Percentiles rank a stretch among this genome's conserved stretches.
Conservation (phyloP, 2,113 vertebrate genomes). For the Nicator chloris region DNA sequence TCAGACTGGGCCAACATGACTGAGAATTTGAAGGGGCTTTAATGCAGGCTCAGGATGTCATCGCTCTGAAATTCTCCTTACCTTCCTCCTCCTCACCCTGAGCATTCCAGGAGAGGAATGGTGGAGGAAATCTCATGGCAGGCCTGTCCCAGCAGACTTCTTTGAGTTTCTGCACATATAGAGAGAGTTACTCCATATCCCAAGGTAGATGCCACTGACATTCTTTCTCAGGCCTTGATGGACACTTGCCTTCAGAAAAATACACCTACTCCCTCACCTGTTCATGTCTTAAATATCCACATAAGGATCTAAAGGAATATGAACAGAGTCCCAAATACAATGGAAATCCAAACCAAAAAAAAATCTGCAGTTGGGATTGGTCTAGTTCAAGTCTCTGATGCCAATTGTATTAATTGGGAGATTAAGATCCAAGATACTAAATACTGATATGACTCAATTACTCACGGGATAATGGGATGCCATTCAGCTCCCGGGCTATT, state of each 20-base stretch:
- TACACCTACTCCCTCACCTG: background rate
- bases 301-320: background rate
- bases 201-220: background rate
- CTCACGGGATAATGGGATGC: background rate
- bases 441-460: constrained; percentile 21
- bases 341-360: background rate
- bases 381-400: constrained; percentile 8
- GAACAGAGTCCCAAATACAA: background rate
- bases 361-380: background rate
- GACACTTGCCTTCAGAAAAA: background rate
- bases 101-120: background rate
- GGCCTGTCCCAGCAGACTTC: background rate
- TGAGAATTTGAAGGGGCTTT: background rate
- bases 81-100: background rate
- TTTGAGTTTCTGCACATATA: background rate
- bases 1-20: background rate
- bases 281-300: background rate
- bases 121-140: background rate
- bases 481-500: constrained; percentile 31
- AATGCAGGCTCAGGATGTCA: background rate
- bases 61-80: background rate
- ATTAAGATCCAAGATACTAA: constrained; percentile 22
- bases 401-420: constrained; percentile 9
- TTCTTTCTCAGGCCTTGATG: background rate
- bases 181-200: background rate